Base-by-base conservation (phyloP, 2,888 invertebrate genomes). In the Amphipoea lucens region DNA sequence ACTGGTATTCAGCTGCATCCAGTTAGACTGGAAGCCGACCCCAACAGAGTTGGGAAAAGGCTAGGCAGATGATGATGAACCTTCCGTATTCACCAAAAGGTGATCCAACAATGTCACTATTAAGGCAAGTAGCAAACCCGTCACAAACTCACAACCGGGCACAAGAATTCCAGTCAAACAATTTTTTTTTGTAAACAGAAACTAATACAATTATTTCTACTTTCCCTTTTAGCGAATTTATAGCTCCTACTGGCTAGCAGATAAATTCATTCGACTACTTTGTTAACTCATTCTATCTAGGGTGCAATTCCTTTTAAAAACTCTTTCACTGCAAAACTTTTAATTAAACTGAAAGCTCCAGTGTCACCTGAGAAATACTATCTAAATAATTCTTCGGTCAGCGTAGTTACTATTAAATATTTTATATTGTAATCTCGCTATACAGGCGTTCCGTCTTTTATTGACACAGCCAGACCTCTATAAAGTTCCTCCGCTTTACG, bases 401-500 rank as follows among this genome's bases (percentile, higher is more conserved):
- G 89, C 83, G 81, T 79, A n/a, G n/a, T n/a, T n/a, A 74, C 85
- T 89, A 88, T 91, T 94, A 90, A 94, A 94, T 94, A 93, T 94
- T 94, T 94, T 89, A 94, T 92, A 87, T 88, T 86, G 92, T 92
- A 93, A 94, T 94, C 92, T 91, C 84, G 86, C 90, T 82, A 77
- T 82, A 87, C 87, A 89, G 85, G 86, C 87, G 83, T 84, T 88
- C 81, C 85, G 71, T 77, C 86, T 91, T 94, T 94, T 93, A 93
- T 93, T 91, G 91, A 87, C 87, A 80, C 78, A 75, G 78, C 76
- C 82, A 87, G 91, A 91, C 93, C 92, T 88, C 93, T 87, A 93
- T 95, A 95, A 95, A 95, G 92, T 87, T 88, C 60, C 78, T 79
- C 78, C 89, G 87, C 92, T 94, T 95, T 94, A 95, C 92, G 93